phyloP scores from a whole-genome alignment of 2,113 vertebrate genomes.

The Mesoclemmys tuberculata region DNA sequence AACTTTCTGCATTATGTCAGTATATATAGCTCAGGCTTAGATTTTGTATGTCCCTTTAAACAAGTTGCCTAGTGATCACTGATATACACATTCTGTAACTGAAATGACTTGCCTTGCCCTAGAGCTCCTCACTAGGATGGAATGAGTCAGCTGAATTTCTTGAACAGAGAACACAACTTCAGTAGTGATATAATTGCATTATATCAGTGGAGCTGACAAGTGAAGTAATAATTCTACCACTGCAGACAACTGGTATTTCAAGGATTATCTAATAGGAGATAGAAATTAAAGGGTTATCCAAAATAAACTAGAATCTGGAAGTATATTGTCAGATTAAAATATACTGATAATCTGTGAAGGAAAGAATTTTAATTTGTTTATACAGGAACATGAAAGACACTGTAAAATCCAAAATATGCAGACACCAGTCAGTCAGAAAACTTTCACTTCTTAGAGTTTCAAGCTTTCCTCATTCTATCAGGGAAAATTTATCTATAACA shows the following conservation, averaged over 20 bases:
- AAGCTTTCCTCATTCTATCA: neutral
- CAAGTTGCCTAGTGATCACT: neutral
- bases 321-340: neutral
- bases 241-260: slow-evolving; percentile 58
- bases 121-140: neutral
- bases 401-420: neutral
- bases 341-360: neutral
- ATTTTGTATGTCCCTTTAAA: neutral
- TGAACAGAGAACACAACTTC: slow-evolving; percentile 52
- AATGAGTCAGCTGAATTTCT: slow-evolving; percentile 25
- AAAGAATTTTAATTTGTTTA: slow-evolving; percentile 25
- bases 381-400: neutral
- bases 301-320: slow-evolving; percentile 18
- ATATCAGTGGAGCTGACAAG: slow-evolving; percentile 57
- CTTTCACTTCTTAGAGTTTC: slow-evolving; percentile 29
- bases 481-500: slow-evolving; percentile 1
- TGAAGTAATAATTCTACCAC: slow-evolving; percentile 71
- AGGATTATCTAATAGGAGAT: slow-evolving; percentile 48
- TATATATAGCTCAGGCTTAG: neutral
- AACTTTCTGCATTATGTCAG: slow-evolving; percentile 20
- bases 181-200: slow-evolving; percentile 54
- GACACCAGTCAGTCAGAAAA: neutral
- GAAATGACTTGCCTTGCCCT: neutral
- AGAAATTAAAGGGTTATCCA: slow-evolving; percentile 40
- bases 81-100: neutral